These are phyloP conservation scores for Trissoscelio sp. DNA, from an alignment of 2,888 invertebrate genomes.

Conservation along the genomic window DNA sequence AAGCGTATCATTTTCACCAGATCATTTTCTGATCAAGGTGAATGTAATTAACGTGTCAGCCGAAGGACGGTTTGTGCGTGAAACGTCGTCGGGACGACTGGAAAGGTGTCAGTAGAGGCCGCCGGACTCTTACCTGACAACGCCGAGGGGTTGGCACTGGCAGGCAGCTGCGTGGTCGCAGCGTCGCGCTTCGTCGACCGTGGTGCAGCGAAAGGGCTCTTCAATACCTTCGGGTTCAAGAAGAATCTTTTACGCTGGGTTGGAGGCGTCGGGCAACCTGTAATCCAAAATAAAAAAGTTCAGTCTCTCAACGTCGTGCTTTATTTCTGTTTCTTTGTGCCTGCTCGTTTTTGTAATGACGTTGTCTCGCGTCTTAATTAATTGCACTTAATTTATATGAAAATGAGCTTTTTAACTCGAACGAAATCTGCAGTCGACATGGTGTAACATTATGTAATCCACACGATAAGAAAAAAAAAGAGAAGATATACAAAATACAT, in stretches of 20 bases:
- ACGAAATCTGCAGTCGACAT: constrained; percentile 22
- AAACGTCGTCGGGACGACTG: not conserved
- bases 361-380: constrained; percentile 52
- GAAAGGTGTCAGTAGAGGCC: constrained; percentile 20
- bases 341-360: constrained; percentile 30
- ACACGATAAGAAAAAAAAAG: not conserved
- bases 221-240: constrained; percentile 91
- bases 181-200: constrained; percentile 78
- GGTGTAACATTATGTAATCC: constrained; percentile 42
- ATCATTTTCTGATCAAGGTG: constrained; percentile 7
- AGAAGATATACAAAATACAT: constrained; percentile 10
- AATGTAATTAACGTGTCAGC: constrained; percentile 6
- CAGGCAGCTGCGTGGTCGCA: constrained; percentile 79
- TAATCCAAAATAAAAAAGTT: constrained; percentile 41
- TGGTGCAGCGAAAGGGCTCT: constrained; percentile 88
- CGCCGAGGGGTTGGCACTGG: constrained; percentile 87
- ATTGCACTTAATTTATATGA: constrained; percentile 53
- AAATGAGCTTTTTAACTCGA: constrained; percentile 44
- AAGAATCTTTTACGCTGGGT: constrained; percentile 91
- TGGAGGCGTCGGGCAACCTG: constrained; percentile 91
- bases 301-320: not conserved
- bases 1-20: constrained; percentile 36
- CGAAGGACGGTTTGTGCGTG: not conserved
- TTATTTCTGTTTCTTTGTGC: constrained; percentile 33
- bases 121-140: constrained; percentile 87